Evolutionary conservation across 2,888 invertebrate species (phyloP).

Genomic region (Trichopoda pennipes): DNA sequence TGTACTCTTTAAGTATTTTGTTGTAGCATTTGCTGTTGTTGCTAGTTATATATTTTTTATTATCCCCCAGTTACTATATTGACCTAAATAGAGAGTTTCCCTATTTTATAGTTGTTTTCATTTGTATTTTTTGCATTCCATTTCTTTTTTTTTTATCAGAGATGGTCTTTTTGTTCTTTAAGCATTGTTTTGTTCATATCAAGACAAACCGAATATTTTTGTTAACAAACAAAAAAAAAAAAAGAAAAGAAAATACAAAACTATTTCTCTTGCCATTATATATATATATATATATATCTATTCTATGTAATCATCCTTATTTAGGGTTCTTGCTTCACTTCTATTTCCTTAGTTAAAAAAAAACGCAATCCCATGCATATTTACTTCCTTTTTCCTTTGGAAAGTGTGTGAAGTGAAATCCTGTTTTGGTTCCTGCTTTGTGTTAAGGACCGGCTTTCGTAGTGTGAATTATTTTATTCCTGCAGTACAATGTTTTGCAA

Average conservation of each 20-base stretch:
- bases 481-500: conserved; percentile 26
- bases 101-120: conserved; percentile 36
- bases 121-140: neutral
- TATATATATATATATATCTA: too few relatives aligned
- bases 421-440: conserved; percentile 53
- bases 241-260: neutral
- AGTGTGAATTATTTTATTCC: conserved; percentile 60
- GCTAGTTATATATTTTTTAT: neutral
- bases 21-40: neutral
- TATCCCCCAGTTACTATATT: conserved; percentile 58
- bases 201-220: conserved; percentile 2
- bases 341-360: neutral
- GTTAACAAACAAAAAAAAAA: conserved; percentile 1
- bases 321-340: conserved; percentile 37
- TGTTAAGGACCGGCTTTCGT: conserved; percentile 36
- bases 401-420: conserved; percentile 37
- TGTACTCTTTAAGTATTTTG: too few relatives aligned
- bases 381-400: conserved; percentile 18
- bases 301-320: conserved; percentile 43
- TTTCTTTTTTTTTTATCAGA: conserved; percentile 7
- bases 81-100: conserved; percentile 61
- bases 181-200: conserved; percentile 34
- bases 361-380: neutral
- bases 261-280: conserved; percentile 47
- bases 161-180: conserved; percentile 25